phyloP scores from a whole-genome alignment of 2,113 vertebrate genomes.

The Xenotilapia longispinis region DNA sequence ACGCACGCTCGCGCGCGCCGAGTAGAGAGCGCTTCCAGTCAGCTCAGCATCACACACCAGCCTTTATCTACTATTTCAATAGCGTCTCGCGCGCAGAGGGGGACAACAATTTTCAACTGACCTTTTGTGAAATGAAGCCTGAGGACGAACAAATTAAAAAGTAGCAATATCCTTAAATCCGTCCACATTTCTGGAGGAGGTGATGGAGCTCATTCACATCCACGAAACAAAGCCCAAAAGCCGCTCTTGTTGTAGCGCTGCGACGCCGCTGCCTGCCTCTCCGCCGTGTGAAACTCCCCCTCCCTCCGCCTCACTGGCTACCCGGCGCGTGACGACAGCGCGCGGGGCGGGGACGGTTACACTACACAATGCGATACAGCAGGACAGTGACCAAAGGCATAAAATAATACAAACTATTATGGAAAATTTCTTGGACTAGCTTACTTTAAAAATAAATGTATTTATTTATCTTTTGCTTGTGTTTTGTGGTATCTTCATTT shows the following conservation, averaged over 20 bases:
- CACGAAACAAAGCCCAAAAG: constrained; percentile 66
- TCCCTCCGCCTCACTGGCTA: constrained; percentile 35
- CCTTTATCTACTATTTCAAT: neutral
- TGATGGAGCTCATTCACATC: constrained; percentile 59
- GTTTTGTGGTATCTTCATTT: neutral
- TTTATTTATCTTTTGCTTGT: neutral
- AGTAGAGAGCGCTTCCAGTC: neutral
- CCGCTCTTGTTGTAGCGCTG: constrained; percentile 43
- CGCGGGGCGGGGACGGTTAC: constrained; percentile 28
- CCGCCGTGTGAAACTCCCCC: neutral
- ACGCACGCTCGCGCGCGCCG: neutral
- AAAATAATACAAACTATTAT: neutral
- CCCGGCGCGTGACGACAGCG: constrained; percentile 39
- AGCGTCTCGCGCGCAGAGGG: neutral
- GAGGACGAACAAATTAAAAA: constrained; percentile 57
- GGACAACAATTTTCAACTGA: constrained; percentile 15
- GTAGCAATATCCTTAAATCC: constrained; percentile 62
- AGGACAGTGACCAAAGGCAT: neutral
- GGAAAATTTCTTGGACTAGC: neutral
- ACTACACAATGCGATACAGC: neutral
- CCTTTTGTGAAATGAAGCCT: constrained; percentile 57
- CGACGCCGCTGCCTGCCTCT: constrained; percentile 35
- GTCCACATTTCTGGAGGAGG: constrained; percentile 69
- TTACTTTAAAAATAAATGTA: neutral
- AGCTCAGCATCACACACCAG: neutral